A percentile compares a stretch with the other conserved stretches of the same genome.
phyloP scores from a whole-genome alignment of 2,888 invertebrate species.

The Antheraea assamensis region DNA sequence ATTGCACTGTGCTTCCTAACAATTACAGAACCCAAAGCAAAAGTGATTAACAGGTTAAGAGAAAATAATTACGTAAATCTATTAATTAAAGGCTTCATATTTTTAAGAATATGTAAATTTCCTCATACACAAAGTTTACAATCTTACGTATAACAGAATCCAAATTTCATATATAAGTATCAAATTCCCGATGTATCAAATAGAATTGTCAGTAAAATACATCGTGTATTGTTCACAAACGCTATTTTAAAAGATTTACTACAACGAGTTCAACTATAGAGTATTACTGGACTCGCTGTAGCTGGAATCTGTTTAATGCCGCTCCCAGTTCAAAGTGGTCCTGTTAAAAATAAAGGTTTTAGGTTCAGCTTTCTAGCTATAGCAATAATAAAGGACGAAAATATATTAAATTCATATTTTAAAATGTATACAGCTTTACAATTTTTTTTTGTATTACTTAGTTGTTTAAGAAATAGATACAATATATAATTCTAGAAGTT shows the following conservation, averaged over 20 bases:
- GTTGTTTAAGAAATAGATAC: background rate
- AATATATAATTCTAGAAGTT: background rate
- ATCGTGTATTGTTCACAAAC: conserved; percentile 10
- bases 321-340: conserved; percentile 51
- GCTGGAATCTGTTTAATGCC: conserved; percentile 53
- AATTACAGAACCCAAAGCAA: background rate
- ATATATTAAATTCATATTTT: conserved; percentile 20
- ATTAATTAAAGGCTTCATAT: too few species aligned
- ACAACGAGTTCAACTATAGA: conserved; percentile 45
- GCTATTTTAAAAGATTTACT: conserved; percentile 41
- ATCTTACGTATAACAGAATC: background rate
- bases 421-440: background rate
- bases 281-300: conserved; percentile 47
- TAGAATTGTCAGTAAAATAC: background rate
- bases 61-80: too few species aligned
- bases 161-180: background rate
- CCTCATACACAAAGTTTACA: background rate
- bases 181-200: background rate
- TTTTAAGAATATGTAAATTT: background rate
- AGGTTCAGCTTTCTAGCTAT: conserved; percentile 48
- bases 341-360: conserved; percentile 48
- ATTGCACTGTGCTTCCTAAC: background rate
- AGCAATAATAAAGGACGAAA: conserved; percentile 43
- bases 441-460: background rate
- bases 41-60: too few species aligned